Conservation (phyloP, 2,113 vertebrate genomes). For the Macrotus californicus region DNA sequence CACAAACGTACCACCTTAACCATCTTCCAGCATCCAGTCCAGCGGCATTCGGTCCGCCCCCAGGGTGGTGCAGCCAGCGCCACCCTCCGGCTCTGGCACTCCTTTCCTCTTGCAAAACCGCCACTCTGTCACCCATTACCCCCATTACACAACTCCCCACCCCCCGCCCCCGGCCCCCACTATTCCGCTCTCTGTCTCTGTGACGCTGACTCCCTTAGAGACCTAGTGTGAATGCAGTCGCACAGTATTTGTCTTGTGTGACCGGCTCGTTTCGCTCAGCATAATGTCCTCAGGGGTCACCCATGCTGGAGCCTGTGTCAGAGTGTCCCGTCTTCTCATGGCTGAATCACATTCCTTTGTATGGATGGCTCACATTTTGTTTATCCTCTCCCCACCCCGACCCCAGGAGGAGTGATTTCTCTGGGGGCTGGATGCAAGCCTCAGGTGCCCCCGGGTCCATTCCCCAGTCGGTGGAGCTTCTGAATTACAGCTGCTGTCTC, state of each 20-base stretch:
- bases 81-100: accelerated
- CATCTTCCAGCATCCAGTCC: background rate
- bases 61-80: accelerated
- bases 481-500: background rate
- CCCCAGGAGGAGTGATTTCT: background rate
- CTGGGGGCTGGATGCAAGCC: background rate
- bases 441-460: background rate
- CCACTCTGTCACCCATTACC: background rate
- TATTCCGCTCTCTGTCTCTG: accelerated
- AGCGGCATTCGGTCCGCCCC: accelerated
- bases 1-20: background rate
- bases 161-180: background rate
- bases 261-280: background rate
- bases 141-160: accelerated
- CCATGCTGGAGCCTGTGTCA: background rate
- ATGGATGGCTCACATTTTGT: too few species aligned
- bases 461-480: background rate
- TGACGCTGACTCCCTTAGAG: background rate
- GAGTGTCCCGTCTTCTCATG: background rate
- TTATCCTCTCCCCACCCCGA: too few species aligned
- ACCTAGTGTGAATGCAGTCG: accelerated
- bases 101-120: background rate
- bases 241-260: background rate
- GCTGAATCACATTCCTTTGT: background rate
- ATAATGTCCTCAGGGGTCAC: background rate